These are phyloP conservation scores for Chionomys nivalis DNA, from an alignment of 2,113 vertebrate species.

Conservation along the genomic window DNA sequence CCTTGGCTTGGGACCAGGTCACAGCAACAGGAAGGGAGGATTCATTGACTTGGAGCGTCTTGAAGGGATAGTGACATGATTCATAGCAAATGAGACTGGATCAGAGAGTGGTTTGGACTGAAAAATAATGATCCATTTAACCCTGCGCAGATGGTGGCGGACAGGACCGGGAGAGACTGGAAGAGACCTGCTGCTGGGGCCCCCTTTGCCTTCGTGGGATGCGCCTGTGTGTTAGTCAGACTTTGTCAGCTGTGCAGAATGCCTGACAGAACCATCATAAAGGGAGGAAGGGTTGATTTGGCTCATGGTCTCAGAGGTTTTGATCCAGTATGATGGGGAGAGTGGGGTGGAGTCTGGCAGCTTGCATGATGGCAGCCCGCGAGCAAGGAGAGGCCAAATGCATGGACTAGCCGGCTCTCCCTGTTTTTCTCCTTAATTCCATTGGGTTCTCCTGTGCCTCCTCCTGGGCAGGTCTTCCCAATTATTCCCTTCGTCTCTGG, in stretches of 20 bases:
- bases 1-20: neutral
- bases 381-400: neutral
- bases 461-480: too few species aligned
- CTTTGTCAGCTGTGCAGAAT: neutral
- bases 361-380: fast-evolving
- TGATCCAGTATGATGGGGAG: neutral
- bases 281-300: neutral
- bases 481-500: neutral
- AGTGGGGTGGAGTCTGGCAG: neutral
- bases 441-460: neutral
- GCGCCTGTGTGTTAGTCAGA: neutral
- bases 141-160: neutral
- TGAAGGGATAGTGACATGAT: neutral
- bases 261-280: neutral
- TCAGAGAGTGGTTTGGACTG: neutral
- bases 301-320: neutral
- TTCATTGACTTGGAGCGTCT: neutral
- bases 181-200: neutral
- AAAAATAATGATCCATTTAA: neutral
- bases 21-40: neutral
- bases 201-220: neutral
- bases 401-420: neutral
- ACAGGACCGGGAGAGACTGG: neutral
- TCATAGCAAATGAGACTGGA: neutral
- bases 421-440: neutral